A percentile compares a stretch with the other conserved stretches of the same genome.
These are phyloP conservation scores for Lapara coniferarum DNA, from an alignment of 2,888 invertebrate species.

Conservation along the genomic window DNA sequence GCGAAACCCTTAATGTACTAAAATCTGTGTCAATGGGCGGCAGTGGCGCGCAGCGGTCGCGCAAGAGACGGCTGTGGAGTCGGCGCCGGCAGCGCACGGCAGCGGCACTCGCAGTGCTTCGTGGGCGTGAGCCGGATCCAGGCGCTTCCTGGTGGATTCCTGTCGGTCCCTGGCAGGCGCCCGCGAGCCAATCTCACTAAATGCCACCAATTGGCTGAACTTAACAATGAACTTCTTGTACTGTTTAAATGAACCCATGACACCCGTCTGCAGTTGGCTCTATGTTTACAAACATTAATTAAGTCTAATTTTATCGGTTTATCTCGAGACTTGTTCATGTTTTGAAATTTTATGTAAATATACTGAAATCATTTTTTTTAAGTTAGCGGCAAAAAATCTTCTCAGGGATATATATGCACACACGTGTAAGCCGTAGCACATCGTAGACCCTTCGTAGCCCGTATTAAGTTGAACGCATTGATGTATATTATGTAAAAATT, in stretches of 20 bases:
- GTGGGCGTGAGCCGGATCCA: constrained; percentile 48
- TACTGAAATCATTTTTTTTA: background rate
- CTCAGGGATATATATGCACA: background rate
- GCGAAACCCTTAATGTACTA: constrained; percentile 65
- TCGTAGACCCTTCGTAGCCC: constrained; percentile 48
- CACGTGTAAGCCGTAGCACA: constrained; percentile 43
- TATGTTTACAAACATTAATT: constrained; percentile 75
- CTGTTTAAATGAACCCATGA: constrained; percentile 61
- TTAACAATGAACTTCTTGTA: constrained; percentile 77
- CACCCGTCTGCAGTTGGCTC: constrained; percentile 47
- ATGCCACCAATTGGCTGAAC: constrained; percentile 67
- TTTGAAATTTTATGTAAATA: constrained; percentile 34
- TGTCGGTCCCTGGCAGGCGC: constrained; percentile 67
- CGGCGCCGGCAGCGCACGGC: constrained; percentile 31
- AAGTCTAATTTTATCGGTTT: constrained; percentile 56
- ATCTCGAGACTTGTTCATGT: constrained; percentile 42
- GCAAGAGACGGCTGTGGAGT: constrained; percentile 34
- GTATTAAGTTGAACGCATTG: constrained; percentile 19
- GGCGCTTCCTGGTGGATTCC: constrained; percentile 62
- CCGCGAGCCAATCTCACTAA: constrained; percentile 48
- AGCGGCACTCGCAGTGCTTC: constrained; percentile 34
- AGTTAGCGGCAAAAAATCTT: background rate
- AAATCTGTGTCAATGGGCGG: constrained; percentile 36
- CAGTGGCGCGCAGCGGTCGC: constrained; percentile 32
- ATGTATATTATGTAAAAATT: background rate